Evolutionary conservation across 2,797 vertebrate genomes (phyloP).

Genomic region (Anguilla anguilla): DNA sequence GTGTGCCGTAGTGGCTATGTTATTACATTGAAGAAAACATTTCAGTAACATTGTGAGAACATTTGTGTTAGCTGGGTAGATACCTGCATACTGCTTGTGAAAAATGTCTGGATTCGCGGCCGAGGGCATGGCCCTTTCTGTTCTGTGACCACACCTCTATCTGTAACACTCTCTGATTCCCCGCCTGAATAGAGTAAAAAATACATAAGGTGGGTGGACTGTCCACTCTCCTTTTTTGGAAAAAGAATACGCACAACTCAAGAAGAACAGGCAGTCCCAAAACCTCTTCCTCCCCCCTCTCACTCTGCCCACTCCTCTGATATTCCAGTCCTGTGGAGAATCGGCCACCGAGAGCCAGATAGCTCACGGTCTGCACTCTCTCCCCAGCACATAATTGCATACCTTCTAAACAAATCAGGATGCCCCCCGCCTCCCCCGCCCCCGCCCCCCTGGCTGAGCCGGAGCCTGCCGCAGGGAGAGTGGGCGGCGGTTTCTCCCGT

Average conservation of each 20-base stretch:
- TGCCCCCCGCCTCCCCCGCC: neutral
- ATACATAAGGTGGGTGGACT: too few species aligned
- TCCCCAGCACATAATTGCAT: neutral
- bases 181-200: too few species aligned
- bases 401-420: neutral
- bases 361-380: neutral
- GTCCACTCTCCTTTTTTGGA: too few species aligned
- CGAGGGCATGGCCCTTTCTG: neutral
- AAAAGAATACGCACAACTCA: neutral
- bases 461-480: neutral
- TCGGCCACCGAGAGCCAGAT: neutral
- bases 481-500: neutral
- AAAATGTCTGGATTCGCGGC: neutral
- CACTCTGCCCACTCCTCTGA: neutral
- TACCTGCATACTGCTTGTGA: neutral
- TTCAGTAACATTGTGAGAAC: too few species aligned
- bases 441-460: neutral
- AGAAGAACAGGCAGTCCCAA: neutral
- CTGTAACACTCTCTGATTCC: too few species aligned
- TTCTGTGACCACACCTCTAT: neutral
- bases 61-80: neutral
- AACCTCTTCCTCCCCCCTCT: too few species aligned
- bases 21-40: too few species aligned
- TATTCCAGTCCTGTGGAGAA: neutral
- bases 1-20: too few species aligned